Evolutionary conservation across 2,888 invertebrate genomes (phyloP).

Genomic region (Villa cingulata): DNA sequence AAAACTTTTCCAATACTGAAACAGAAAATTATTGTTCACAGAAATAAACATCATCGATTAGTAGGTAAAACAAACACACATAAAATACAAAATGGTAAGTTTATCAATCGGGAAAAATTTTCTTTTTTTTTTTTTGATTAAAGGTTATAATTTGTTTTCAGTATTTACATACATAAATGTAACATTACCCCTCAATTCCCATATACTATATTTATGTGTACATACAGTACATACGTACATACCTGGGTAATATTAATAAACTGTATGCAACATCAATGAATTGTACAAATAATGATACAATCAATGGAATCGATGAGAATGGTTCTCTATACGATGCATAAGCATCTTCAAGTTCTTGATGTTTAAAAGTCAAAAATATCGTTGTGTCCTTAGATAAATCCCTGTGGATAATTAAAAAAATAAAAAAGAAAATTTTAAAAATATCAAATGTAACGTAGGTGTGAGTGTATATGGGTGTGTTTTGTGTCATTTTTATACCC

Average conservation of each 20-base stretch:
- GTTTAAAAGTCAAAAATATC: conserved; percentile 51
- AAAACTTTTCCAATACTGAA: too few relatives aligned
- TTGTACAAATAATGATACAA: conserved; percentile 50
- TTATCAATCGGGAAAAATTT: too few relatives aligned
- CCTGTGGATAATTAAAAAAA: conserved; percentile 30
- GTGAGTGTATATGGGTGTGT: too few relatives aligned
- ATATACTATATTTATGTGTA: too few relatives aligned
- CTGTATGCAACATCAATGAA: conserved; percentile 41
- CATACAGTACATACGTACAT: too few relatives aligned
- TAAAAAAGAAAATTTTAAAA: neutral
- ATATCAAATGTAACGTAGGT: neutral
- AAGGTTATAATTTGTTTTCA: neutral
- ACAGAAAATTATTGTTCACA: too few relatives aligned
- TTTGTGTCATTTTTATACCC: conserved; percentile 38
- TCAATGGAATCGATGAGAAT: conserved; percentile 48
- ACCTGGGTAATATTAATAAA: conserved; percentile 44
- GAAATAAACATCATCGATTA: too few relatives aligned
- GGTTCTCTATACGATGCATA: conserved; percentile 53
- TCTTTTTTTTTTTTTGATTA: neutral
- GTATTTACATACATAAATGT: too few relatives aligned
- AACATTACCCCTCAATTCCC: too few relatives aligned
- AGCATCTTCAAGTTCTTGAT: conserved; percentile 49
- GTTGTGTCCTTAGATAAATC: conserved; percentile 54
- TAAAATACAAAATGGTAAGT: too few relatives aligned
- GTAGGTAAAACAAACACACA: too few relatives aligned